Evolutionary conservation across 1,140 invertebrate genomes (phyloP), one percentile per base, ranked within the genome.

Genomic region (Oreohelix idahoensis): DNA sequence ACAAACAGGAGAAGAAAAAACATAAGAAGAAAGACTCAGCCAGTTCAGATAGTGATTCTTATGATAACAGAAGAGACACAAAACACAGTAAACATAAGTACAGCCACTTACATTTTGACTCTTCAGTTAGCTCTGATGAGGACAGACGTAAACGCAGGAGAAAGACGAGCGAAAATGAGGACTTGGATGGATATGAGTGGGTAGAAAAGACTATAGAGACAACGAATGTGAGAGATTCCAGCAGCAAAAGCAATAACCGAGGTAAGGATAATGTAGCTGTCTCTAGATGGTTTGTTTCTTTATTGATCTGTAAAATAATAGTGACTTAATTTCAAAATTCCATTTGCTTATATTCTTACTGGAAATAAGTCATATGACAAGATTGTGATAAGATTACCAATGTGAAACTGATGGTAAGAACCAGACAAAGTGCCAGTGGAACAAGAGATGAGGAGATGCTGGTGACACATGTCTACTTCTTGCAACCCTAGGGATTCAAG

Each of bases 141-240:
- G 42, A 49, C 38, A 74, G 42, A 49, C 42, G 23, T 4, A 49
- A 53, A 35, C 39, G 32, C 4, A 77, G 38, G 29, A 39, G n/a
- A 38, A n/a, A 42, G 17, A 17, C 29, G 1, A 75, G 71, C 38
- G 23, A 17, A 1, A 53, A 29, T 36, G 63, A 80, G 0, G 26
- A 26, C 35, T 10, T 32, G 32, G 80, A 82, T 32, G 80, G 35
- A 2, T 82, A 82, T 75, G 80, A 82, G 38, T 82, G 80, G 80
- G 80, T 82, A 0, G 80, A 82, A 49, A 75, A 74, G 45, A 82
- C 80, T 11, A 75, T 42, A 15, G 80, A 82, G 35, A 71, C 79
- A 32, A 32, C 79, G n/a, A 29, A 66, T 66, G n/a, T 66, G 63
- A 66, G 29, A 66, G 63, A 66, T 66, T 2, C n/a, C 29, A 66